Evolutionary conservation across 2,113 vertebrate species (phyloP).

Genomic region (Kryptolebias marmoratus): DNA sequence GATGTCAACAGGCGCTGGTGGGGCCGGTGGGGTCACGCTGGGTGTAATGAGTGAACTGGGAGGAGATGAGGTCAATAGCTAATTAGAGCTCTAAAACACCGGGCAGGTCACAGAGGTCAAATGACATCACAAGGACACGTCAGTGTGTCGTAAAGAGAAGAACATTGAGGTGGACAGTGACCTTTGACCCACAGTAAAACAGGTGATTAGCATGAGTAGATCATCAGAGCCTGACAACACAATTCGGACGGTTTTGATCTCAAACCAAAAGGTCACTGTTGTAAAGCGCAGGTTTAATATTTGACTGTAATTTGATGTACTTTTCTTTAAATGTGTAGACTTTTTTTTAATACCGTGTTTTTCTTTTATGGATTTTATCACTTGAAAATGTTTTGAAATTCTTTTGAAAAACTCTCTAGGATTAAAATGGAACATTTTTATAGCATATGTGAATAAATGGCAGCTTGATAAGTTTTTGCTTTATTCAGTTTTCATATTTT

Average conservation of each 20-base stretch:
- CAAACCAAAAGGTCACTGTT: not conserved
- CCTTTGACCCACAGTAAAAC: conserved; percentile 54
- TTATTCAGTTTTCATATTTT: too few species aligned
- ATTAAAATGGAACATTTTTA: too few species aligned
- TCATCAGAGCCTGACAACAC: conserved; percentile 24
- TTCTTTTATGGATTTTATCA: too few species aligned
- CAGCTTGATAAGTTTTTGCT: too few species aligned
- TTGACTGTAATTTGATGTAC: too few species aligned
- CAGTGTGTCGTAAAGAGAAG: conserved; percentile 35
- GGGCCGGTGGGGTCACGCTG: conserved; percentile 47
- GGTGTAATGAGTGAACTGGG: conserved; percentile 56
- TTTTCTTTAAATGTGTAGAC: not conserved
- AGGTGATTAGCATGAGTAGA: conserved; percentile 49
- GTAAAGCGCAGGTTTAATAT: too few species aligned
- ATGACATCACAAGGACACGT: conserved; percentile 61
- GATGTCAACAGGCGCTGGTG: conserved; percentile 42
- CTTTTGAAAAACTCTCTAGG: too few species aligned
- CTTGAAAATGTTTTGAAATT: too few species aligned
- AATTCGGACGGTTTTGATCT: not conserved
- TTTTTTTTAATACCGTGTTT: too few species aligned
- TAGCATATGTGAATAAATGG: too few species aligned
- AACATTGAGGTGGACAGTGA: conserved; percentile 50
- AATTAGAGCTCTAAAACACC: conserved; percentile 73
- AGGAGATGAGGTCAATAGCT: conserved; percentile 68
- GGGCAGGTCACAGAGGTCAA: conserved; percentile 62